Evolutionary conservation across 1,140 invertebrate genomes (phyloP).

Genomic region (Lucilia sericata): DNA sequence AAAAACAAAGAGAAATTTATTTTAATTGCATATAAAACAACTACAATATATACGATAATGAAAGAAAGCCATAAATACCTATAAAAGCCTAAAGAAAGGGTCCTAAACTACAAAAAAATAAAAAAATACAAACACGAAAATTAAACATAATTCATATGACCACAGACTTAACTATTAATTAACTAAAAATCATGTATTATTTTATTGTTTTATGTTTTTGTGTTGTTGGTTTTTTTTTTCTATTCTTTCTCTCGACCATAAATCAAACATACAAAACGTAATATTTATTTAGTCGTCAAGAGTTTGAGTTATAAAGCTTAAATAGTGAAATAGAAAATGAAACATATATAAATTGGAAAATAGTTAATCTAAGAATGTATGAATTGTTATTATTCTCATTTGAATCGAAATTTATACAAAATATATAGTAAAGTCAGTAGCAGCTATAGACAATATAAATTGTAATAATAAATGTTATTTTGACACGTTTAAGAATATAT

Average conservation of each 20-base stretch:
- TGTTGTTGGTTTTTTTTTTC: background rate
- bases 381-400: too few relatives aligned
- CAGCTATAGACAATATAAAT: background rate
- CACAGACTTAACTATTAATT: conserved; percentile 11
- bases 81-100: background rate
- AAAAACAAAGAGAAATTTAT: background rate
- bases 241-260: background rate
- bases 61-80: background rate
- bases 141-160: conserved; percentile 3
- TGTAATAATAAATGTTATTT: conserved; percentile 2
- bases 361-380: background rate
- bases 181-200: conserved; percentile 21
- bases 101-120: background rate
- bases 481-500: background rate
- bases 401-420: too few relatives aligned
- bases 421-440: too few relatives aligned
- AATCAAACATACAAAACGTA: background rate
- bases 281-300: too few relatives aligned
- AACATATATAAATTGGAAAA: background rate
- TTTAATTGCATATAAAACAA: background rate
- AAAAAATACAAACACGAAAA: background rate
- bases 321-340: background rate
- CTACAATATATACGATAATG: background rate
- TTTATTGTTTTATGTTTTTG: background rate
- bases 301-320: background rate